Base-by-base conservation (phyloP, 2,888 invertebrate genomes). In the Amaurobius ferox region DNA sequence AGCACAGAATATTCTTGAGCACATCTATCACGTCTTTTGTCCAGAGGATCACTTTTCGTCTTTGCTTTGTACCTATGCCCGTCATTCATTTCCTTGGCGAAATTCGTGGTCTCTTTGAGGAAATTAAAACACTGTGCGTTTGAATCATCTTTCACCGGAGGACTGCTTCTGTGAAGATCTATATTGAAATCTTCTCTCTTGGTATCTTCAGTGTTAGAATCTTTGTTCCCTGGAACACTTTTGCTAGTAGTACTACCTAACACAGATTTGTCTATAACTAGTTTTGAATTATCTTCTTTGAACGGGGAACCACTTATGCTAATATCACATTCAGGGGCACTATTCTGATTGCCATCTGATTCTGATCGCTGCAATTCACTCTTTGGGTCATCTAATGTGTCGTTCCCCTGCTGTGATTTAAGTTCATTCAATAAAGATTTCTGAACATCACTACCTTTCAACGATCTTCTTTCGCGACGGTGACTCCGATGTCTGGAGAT, bases 311-410 rank as follows among this genome's bases (percentile, higher is more conserved):
- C 77, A 40, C 64, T 72, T 62, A 83, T 66, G 55, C 83, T 83
- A 35, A 83, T 77, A 77, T 83, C 83, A 30, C 83, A 83, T 39
- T 83, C 83, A 6, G 83, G 83, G 16, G 83, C 83, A 19, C 76
- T 76, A 32, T 83, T 83, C 35, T 83, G 83, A 66, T 83, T 83
- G 28, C 77, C 71, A 29, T 83, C 83, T 9, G 83, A 83, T 66
- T 83, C 83, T 7, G 83, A 83, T 29, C 76, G 70, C 64, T 83
- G 83, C 28, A 83, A 32, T 32, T 83, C 83, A 1, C 77, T 66
- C 26, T 77, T 77, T 5, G 72, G 61, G 16, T 64, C 74, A 70
- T 83, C 83, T 1, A 62, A 48, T 28, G 28, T 23, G 23, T 80
- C 73, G 7, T 28, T 32, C 29, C 29, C 66, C 0, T 30, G 29